These are phyloP conservation scores for Ispidina picta DNA, from an alignment of 2,797 vertebrate species.

Conservation along the genomic window DNA sequence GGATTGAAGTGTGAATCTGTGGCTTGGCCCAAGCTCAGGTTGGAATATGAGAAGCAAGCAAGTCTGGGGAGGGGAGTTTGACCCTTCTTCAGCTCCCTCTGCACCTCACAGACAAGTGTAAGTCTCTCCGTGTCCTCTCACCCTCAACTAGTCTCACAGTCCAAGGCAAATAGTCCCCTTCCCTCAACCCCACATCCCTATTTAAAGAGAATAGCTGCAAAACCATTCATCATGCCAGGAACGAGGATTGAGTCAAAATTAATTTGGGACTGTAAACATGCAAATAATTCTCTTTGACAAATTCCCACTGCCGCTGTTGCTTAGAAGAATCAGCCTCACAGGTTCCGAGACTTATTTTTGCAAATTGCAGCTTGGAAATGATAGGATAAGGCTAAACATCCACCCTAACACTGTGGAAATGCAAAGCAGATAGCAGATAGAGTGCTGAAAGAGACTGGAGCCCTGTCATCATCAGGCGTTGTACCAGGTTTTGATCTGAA, in stretches of 20 bases:
- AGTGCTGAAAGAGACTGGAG: not conserved
- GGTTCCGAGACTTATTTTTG: slow-evolving; percentile 9
- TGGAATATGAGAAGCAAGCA: not conserved
- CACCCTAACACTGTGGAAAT: not conserved
- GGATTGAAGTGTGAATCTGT: not conserved
- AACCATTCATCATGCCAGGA: not conserved
- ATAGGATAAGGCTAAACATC: not conserved
- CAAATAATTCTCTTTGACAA: slow-evolving; percentile 24
- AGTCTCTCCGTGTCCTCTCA: not conserved
- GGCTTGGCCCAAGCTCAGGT: not conserved
- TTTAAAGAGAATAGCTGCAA: not conserved
- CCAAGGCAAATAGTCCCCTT: not conserved
- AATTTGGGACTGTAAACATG: not conserved
- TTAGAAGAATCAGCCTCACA: not conserved
- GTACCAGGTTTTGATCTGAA: not conserved
- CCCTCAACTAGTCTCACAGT: not conserved
- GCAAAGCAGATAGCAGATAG: not conserved
- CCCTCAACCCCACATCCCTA: not conserved
- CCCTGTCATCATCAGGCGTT: not conserved
- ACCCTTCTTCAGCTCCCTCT: not conserved
- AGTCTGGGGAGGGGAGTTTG: not conserved
- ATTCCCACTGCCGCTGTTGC: slow-evolving; percentile 1
- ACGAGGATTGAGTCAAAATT: not conserved
- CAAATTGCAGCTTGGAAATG: slow-evolving; percentile 3
- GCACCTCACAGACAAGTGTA: fast-evolving